These are phyloP conservation scores for Epinotia bilunana DNA, from an alignment of 2,888 invertebrate species.

Conservation along the genomic window DNA sequence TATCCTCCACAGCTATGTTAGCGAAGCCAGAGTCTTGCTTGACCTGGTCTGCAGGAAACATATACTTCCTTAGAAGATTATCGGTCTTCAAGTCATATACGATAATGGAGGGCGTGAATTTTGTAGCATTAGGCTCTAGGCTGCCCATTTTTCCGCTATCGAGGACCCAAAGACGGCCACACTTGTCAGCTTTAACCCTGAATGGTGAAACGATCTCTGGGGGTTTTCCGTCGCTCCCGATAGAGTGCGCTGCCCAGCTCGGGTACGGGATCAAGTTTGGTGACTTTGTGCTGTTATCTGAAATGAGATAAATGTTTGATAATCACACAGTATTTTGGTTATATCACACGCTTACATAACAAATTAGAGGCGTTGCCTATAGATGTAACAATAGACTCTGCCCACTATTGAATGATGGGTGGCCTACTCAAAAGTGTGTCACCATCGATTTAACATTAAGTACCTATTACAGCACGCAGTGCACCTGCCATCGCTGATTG, in stretches of 20 bases:
- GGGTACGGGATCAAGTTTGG: conserved; percentile 91
- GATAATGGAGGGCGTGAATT: conserved; percentile 86
- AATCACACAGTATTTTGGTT: conserved; percentile 13
- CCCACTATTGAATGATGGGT: conserved; percentile 13
- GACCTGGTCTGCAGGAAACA: conserved; percentile 86
- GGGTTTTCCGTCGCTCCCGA: conserved; percentile 73
- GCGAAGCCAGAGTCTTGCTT: conserved; percentile 89
- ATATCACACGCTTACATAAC: conserved; percentile 1
- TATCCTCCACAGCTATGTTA: conserved; percentile 91
- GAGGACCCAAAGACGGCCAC: conserved; percentile 91
- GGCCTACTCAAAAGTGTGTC: conserved; percentile 18
- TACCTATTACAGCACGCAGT: not conserved
- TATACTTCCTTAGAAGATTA: conserved; percentile 86
- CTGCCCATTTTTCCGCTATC: conserved; percentile 89
- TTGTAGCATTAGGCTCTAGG: conserved; percentile 76
- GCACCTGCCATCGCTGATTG: not conserved
- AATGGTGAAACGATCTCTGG: conserved; percentile 90
- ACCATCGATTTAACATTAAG: conserved; percentile 21
- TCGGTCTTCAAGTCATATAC: conserved; percentile 90
- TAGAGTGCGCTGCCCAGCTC: conserved; percentile 90
- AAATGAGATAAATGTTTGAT: conserved; percentile 56
- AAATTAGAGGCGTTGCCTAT: conserved; percentile 9
- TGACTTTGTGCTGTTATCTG: conserved; percentile 87
- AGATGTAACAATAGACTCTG: conserved; percentile 16
- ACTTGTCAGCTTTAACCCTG: conserved; percentile 89